Evolutionary conservation across 2,888 invertebrate genomes (phyloP), one percentile per base, ranked within the genome.

Genomic region (Reticulitermes lucifugus): DNA sequence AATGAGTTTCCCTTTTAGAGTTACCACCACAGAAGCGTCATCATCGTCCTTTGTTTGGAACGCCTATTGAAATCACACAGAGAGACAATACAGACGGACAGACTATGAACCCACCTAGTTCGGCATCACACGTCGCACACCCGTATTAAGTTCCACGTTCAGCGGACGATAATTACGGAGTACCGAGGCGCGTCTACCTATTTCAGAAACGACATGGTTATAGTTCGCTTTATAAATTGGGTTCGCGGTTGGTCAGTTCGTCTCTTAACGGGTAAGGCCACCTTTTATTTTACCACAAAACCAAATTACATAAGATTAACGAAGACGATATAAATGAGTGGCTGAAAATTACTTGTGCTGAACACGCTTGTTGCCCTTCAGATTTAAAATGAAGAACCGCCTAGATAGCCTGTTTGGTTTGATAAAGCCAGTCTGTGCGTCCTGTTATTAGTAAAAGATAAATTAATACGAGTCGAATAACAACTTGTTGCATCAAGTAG

Each of bases 1-100:
- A 81, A 81, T 81, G 81, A 81, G 81, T 81, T 70, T 81, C 81
- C 81, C 81, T 81, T 81, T 81, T 81, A 81, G 70, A 65, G 81
- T 46, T 46, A 46, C 77, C 77, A 77, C 65, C 81, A 70, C 70
- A 43, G 65, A n/a, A 81, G 65, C 65, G 43, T 70, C 77, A 77
- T 77, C 77, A 77, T 70, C 70, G 43, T 43, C 70, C 25, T 65
- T 81, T 65, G 65, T 81, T 81, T 65, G 65, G 29, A 70, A 25
- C 46, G 81, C 81, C 81, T 81, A 81, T 81, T 81, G 81, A 81
- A 81, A 81, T 81, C 81, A 70, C n/a, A 70, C 81, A n/a, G 70
- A n/a, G 65, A 81, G 81, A 81, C 81, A 81, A 81, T 81, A 70
- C 22, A 70, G 81, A 81, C 70, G 81, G 81, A 77, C 70, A 25